A percentile compares a stretch with the other conserved stretches of the same genome.
Evolutionary conservation across 2,113 vertebrate genomes (phyloP).

Genomic region (Ictidomys tridecemlineatus): DNA sequence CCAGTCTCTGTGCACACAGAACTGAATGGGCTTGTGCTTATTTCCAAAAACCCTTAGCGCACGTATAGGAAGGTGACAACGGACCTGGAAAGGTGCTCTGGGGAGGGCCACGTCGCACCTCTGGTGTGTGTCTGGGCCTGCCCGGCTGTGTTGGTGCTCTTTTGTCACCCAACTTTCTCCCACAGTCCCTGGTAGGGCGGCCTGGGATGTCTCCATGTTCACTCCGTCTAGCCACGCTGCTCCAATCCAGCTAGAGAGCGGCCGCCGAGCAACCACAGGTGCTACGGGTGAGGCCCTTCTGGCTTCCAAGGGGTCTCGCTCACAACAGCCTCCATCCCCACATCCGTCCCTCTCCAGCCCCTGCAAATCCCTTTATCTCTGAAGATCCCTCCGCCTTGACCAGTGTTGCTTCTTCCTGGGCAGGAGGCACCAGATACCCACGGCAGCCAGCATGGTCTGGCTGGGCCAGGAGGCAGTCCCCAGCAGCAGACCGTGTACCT

Average conservation of each 20-base stretch:
- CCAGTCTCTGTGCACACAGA: neutral
- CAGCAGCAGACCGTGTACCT: too few species aligned
- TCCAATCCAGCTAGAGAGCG: neutral
- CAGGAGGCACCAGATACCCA: neutral
- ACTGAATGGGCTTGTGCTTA: neutral
- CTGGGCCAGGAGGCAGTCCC: neutral
- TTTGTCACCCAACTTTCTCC: neutral
- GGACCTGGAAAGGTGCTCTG: neutral
- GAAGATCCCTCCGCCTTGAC: neutral
- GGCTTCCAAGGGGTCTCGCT: neutral
- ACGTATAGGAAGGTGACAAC: neutral
- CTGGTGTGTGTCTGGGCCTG: neutral
- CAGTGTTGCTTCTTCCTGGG: neutral
- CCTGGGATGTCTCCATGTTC: too few species aligned
- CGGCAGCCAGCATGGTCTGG: neutral
- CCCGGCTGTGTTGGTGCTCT: neutral
- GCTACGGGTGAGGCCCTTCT: neutral
- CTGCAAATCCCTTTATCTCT: neutral
- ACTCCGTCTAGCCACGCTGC: neutral
- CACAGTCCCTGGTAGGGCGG: fast-evolving
- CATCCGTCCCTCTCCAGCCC: neutral
- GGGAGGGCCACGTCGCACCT: neutral
- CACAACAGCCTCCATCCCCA: fast-evolving
- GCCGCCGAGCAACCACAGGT: neutral
- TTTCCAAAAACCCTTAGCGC: neutral